Percentiles rank a stretch among this genome's conserved stretches.
Evolutionary conservation across 2,797 vertebrate genomes (phyloP).

Genomic region (Florisuga fusca): DNA sequence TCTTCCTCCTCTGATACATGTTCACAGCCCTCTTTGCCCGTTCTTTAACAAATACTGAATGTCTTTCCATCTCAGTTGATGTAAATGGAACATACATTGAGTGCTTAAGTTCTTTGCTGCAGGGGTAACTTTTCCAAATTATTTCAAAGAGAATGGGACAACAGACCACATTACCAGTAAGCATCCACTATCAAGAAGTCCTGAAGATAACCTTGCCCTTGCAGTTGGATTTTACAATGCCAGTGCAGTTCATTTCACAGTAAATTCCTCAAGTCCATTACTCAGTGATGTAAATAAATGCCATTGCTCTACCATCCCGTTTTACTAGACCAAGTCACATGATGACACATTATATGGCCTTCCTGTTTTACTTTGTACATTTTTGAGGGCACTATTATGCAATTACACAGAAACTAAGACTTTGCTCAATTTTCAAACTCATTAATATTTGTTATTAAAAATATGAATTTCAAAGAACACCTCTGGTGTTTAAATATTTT

Average conservation of each 20-base stretch:
- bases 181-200: background rate
- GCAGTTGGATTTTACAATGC: background rate
- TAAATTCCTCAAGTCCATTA: background rate
- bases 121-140: rapidly evolving
- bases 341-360: background rate
- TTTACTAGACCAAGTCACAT: background rate
- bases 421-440: background rate
- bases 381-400: background rate
- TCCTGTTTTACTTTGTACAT: background rate
- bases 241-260: background rate
- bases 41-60: background rate
- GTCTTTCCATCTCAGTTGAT: background rate
- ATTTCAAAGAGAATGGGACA: background rate
- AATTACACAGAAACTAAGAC: background rate
- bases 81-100: background rate
- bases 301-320: background rate
- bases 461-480: background rate
- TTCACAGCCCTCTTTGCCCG: background rate
- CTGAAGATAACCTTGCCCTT: background rate
- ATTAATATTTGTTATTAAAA: background rate
- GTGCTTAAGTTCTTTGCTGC: background rate
- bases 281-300: background rate
- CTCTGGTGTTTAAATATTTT: background rate
- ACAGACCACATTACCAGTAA: background rate
- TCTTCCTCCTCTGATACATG: background rate